Base-by-base conservation (phyloP, 2,888 invertebrate genomes). In the Liposcelis brunnea region DNA sequence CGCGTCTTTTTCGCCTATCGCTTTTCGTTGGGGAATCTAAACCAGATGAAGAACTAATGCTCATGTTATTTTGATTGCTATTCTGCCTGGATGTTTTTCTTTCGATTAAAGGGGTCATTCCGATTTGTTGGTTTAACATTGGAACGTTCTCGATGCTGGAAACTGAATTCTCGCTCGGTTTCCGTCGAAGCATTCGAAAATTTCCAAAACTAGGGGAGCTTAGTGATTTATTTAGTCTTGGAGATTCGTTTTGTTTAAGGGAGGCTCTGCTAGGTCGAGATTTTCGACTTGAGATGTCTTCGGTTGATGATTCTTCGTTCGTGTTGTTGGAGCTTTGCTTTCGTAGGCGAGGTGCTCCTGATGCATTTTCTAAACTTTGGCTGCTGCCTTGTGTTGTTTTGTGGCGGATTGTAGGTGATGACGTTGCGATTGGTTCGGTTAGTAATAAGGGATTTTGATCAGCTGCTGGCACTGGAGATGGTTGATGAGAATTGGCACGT, bases 1-100 rank as follows among this genome's bases (percentile, higher is more conserved):
- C 55, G 7, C 57, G 50, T 7, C 55, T 53, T 14, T 14, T 40
- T 2, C 51, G 50, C 26, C 55, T 56, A 14, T 61, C 52, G 14
- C 37, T 57, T 47, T 64, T 65, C 42, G 55, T 59, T 1, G 64
- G 62, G 1, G 63, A 63, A 10, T 66, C 65, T 45, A 61, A 61
- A 2, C 63, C 64, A 0, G 65, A 64, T 1, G 64, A 63, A 1
- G 65, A 65, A 1, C 65, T 64, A 8, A 40, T 40, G 40, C 40
- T 40, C 43, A 61, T 60, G 36, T 56, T 58, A 43, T 60, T 61
- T 10, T 19, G 40, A 18, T 21, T 21, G n/a, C 16, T 16, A 18
- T 19, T 32, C 37, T 15, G n/a, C 5, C 16, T 21, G n/a, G 40
- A 19, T 40, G 16, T 40, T 40, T 21, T 16, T 8, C 26, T 26